These are phyloP conservation scores for Ischnus inquisitorius DNA, from an alignment of 2,888 invertebrate genomes.

Conservation along the genomic window DNA sequence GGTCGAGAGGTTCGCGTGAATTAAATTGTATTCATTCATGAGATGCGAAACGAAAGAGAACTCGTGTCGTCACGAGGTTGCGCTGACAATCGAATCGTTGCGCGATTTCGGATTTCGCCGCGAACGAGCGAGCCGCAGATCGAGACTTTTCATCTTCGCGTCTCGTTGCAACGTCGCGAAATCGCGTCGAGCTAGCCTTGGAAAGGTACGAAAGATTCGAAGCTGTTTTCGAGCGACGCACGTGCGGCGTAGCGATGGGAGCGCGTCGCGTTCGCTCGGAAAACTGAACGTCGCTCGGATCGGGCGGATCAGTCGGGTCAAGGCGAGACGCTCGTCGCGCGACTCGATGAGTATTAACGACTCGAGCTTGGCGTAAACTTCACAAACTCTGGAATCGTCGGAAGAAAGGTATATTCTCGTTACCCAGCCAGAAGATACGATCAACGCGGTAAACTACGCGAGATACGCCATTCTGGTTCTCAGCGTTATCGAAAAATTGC, in stretches of 20 bases:
- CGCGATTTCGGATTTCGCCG: neutral
- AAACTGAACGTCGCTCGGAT: constrained; percentile 6
- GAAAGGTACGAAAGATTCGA: neutral
- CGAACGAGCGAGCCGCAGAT: neutral
- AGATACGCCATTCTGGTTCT: too few species aligned
- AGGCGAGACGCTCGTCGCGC: constrained; percentile 41
- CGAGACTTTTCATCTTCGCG: neutral
- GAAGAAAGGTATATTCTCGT: too few species aligned
- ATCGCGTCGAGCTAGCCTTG: neutral
- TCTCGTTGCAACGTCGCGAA: too few species aligned
- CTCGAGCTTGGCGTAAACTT: neutral
- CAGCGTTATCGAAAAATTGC: too few species aligned
- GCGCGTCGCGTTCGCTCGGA: constrained; percentile 16
- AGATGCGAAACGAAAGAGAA: constrained; percentile 40
- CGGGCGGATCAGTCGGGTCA: constrained; percentile 45
- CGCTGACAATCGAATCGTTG: too few species aligned
- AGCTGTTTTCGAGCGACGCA: neutral
- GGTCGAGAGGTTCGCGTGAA: constrained; percentile 59
- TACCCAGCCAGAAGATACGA: too few species aligned
- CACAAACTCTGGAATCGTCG: neutral
- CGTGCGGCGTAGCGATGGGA: neutral
- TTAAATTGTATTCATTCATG: constrained; percentile 64
- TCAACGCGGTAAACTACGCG: too few species aligned
- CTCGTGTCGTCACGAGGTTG: neutral
- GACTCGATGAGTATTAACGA: constrained; percentile 11